A percentile compares a stretch with the other conserved stretches of the same genome.
Evolutionary conservation across 2,113 vertebrate species (phyloP).

Genomic region (Salminus brasiliensis): DNA sequence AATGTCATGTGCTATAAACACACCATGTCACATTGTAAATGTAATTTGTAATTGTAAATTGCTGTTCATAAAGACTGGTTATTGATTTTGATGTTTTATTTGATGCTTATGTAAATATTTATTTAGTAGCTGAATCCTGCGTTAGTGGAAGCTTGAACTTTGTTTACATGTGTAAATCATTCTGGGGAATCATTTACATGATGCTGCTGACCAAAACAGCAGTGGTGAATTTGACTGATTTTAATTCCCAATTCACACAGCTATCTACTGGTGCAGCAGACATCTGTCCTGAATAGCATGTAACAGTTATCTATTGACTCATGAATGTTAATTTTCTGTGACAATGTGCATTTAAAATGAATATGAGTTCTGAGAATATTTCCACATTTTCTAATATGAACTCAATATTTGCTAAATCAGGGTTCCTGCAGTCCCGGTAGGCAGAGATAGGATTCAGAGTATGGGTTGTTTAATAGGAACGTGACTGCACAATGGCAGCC

Average conservation of each 20-base stretch:
- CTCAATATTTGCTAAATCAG: conserved; percentile 50
- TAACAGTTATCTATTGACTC: conserved; percentile 33
- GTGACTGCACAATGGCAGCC: conserved; percentile 60
- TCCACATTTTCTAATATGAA: conserved; percentile 50
- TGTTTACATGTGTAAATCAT: background rate
- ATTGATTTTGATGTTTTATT: too few species aligned
- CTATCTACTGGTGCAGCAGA: conserved; percentile 4
- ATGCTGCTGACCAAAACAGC: background rate
- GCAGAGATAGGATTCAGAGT: conserved; percentile 55
- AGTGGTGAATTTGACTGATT: conserved; percentile 24
- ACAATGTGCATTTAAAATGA: conserved; percentile 19
- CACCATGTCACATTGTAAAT: too few species aligned
- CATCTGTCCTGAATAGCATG: conserved; percentile 3
- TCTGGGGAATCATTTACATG: background rate
- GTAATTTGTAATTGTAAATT: too few species aligned
- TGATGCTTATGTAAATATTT: too few species aligned
- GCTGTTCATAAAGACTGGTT: too few species aligned
- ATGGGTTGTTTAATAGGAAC: conserved; percentile 49
- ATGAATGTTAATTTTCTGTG: conserved; percentile 44
- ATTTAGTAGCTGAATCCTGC: background rate
- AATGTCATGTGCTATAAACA: too few species aligned
- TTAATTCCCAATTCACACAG: conserved; percentile 15
- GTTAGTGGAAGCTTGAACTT: background rate
- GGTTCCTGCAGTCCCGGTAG: conserved; percentile 50
- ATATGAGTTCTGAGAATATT: conserved; percentile 37